phyloP scores from a whole-genome alignment of 2,888 invertebrate genomes.

The Ichneumon xanthorius region DNA sequence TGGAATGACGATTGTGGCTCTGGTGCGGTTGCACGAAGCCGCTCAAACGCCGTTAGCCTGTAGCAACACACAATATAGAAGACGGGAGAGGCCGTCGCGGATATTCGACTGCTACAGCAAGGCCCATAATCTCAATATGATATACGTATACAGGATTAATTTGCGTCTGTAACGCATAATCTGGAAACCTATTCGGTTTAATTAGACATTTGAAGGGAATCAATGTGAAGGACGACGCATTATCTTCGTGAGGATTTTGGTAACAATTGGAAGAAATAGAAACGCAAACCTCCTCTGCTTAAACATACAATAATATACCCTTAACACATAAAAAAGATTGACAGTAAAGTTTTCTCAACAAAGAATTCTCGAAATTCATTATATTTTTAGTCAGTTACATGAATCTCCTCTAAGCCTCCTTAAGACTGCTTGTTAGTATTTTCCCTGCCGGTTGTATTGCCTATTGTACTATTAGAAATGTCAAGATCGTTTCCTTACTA shows the following conservation, averaged over 20 bases:
- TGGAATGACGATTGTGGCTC: constrained; percentile 24
- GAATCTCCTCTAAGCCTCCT: too few relatives aligned
- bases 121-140: background rate
- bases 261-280: background rate
- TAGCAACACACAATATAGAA: constrained; percentile 25
- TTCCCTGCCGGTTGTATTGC: too few relatives aligned
- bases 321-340: too few relatives aligned
- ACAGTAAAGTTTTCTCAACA: too few relatives aligned
- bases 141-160: background rate
- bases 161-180: background rate
- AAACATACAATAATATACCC: too few relatives aligned
- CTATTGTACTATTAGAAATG: too few relatives aligned
- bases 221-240: background rate
- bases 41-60: constrained; percentile 41
- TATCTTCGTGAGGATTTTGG: background rate
- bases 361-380: too few relatives aligned
- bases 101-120: constrained; percentile 10
- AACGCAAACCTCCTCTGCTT: background rate
- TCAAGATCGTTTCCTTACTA: too few relatives aligned
- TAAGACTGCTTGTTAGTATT: too few relatives aligned
- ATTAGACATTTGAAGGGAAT: background rate
- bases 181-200: background rate
- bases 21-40: constrained; percentile 37
- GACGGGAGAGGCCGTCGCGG: constrained; percentile 5
- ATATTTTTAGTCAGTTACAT: too few relatives aligned